phyloP scores from a whole-genome alignment of 2,797 vertebrate species.

The Myoxocephalus aenaeus region DNA sequence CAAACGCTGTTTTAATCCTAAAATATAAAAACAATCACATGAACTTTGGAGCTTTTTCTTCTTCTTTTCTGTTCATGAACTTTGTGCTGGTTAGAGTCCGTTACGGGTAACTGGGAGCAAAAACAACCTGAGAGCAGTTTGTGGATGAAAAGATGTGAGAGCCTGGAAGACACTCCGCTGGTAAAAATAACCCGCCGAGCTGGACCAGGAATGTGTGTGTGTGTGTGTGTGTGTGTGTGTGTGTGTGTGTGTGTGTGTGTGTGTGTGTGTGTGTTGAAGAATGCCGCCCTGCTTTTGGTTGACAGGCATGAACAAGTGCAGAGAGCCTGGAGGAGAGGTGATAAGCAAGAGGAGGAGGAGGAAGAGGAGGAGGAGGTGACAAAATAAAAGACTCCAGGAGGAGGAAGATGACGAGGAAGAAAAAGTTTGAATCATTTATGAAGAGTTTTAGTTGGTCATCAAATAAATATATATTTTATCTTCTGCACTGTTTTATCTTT shows the following conservation, averaged over 20 bases:
- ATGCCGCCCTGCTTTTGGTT: slow-evolving; percentile 65
- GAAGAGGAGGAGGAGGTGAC: neutral
- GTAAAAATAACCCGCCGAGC: slow-evolving; percentile 71
- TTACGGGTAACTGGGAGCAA: slow-evolving; percentile 35
- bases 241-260: slow-evolving; percentile 24
- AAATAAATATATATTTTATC: too few species aligned
- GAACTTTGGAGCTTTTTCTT: too few species aligned
- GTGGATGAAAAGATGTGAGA: slow-evolving; percentile 38
- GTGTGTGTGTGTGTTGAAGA: slow-evolving; percentile 45
- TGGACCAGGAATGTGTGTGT: slow-evolving; percentile 56
- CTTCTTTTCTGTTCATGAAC: neutral
- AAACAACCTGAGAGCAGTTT: slow-evolving; percentile 27
- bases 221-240: slow-evolving; percentile 25
- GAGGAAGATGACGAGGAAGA: neutral
- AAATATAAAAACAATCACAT: too few species aligned
- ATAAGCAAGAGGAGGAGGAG: neutral
- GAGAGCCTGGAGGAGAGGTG: slow-evolving; percentile 29
- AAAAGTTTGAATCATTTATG: too few species aligned
- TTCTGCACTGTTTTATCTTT: too few species aligned
- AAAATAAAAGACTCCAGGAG: neutral
- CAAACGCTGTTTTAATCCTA: too few species aligned
- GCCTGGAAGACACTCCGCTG: slow-evolving; percentile 35
- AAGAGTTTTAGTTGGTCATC: too few species aligned
- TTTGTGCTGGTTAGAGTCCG: slow-evolving; percentile 18
- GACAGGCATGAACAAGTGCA: slow-evolving; percentile 75